These are phyloP conservation scores for Drosophila nigrodunni DNA, from an alignment of 1,140 invertebrate genomes.

Conservation along the genomic window DNA sequence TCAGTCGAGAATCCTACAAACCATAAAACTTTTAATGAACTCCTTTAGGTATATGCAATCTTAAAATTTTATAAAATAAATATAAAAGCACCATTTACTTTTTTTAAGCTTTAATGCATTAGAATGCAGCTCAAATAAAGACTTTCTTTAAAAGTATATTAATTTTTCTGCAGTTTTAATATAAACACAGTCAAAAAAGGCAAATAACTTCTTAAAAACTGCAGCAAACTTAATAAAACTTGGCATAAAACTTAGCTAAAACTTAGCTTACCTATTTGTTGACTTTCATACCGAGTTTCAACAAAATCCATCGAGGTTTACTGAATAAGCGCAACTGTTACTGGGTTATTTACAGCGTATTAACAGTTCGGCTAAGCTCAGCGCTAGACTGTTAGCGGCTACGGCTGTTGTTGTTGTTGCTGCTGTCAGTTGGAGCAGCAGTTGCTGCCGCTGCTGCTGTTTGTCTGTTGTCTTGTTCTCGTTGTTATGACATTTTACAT, in stretches of 20 bases:
- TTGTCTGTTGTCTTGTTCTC: slow-evolving; percentile 79
- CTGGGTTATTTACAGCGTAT: slow-evolving; percentile 27
- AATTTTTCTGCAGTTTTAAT: too few species aligned
- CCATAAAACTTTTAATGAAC: too few species aligned
- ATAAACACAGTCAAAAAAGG: neutral
- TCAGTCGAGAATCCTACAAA: too few species aligned
- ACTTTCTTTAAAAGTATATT: too few species aligned
- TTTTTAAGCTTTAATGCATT: too few species aligned
- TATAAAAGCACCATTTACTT: too few species aligned
- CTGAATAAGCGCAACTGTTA: neutral
- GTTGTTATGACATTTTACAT: slow-evolving; percentile 83
- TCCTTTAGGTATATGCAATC: too few species aligned
- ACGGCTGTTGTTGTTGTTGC: neutral
- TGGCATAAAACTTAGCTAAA: neutral
- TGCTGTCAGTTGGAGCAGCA: slow-evolving; percentile 49
- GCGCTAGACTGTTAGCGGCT: neutral
- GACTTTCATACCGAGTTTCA: neutral
- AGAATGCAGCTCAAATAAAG: too few species aligned
- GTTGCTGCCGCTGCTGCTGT: slow-evolving; percentile 43
- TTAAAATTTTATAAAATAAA: too few species aligned
- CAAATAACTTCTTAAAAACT: neutral
- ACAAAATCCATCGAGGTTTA: neutral
- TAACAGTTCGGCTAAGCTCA: slow-evolving; percentile 14
- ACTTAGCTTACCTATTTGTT: neutral
- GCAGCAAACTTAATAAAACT: neutral